phyloP scores from a whole-genome alignment of 2,888 invertebrate genomes.

The Chymomyza caudatula region DNA sequence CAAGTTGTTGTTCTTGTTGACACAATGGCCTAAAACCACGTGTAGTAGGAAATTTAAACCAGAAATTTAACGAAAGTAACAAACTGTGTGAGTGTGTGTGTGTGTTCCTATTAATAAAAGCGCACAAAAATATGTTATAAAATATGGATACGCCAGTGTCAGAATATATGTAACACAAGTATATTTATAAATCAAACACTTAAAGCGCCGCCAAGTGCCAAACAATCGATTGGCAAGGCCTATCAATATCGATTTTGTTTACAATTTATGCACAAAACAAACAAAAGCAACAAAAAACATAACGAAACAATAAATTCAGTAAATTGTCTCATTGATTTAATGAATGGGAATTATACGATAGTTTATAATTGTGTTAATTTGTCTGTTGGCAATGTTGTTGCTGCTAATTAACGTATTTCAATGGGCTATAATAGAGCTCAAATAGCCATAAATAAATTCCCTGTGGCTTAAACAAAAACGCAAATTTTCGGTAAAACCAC shows the following conservation, averaged over 20 bases:
- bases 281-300: neutral
- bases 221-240: constrained; percentile 9
- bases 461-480: too few species aligned
- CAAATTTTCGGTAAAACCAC: too few species aligned
- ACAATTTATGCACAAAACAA: constrained; percentile 8
- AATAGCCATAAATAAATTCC: too few species aligned
- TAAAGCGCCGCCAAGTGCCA: constrained; percentile 37
- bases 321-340: neutral
- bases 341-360: neutral
- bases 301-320: neutral
- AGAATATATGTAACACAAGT: neutral
- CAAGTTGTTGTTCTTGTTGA: neutral
- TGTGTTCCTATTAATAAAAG: constrained; percentile 32
- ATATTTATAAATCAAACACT: constrained; percentile 46
- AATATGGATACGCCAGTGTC: neutral
- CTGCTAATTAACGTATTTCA: too few species aligned
- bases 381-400: neutral
- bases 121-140: constrained; percentile 1
- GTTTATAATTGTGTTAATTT: neutral
- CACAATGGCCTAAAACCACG: constrained; percentile 5
- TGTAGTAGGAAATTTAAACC: constrained; percentile 19
- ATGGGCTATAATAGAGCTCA: too few species aligned
- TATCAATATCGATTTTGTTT: constrained; percentile 31
- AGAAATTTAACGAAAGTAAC: constrained; percentile 17
- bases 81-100: constrained; percentile 19